Evolutionary conservation across 2,113 vertebrate genomes (phyloP).

Genomic region (Cochlearius cochlearius): DNA sequence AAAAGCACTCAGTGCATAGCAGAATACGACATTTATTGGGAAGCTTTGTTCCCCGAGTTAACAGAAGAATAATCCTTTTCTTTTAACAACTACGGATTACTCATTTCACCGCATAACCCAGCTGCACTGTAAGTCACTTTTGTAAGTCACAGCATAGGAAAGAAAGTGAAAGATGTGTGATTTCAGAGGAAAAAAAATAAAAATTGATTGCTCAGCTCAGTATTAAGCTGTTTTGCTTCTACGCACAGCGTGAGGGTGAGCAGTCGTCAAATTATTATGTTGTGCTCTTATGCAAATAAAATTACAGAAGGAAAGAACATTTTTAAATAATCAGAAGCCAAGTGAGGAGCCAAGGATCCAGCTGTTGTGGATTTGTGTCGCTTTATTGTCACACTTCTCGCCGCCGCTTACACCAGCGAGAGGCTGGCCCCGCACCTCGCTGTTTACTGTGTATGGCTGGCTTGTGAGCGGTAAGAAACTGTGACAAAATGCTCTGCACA

Average conservation of each 20-base stretch:
- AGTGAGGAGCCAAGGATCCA: background rate
- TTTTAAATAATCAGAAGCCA: background rate
- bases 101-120: background rate
- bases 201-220: background rate
- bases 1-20: background rate
- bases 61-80: constrained; percentile 33
- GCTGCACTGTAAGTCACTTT: constrained; percentile 33
- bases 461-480: background rate
- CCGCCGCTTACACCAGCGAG: background rate
- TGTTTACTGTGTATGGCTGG: background rate
- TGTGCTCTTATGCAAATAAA: constrained; percentile 25
- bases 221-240: background rate
- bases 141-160: background rate
- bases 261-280: background rate
- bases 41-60: constrained; percentile 41
- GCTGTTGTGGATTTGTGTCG: background rate
- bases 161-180: background rate
- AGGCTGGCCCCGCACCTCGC: background rate
- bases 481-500: constrained; percentile 20
- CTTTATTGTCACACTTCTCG: background rate
- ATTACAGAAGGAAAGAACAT: background rate
- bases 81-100: background rate
- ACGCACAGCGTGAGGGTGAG: background rate
- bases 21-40: constrained; percentile 33
- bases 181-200: background rate